phyloP scores from a whole-genome alignment of 2,888 invertebrate genomes.

The Ophioninae sp. region DNA sequence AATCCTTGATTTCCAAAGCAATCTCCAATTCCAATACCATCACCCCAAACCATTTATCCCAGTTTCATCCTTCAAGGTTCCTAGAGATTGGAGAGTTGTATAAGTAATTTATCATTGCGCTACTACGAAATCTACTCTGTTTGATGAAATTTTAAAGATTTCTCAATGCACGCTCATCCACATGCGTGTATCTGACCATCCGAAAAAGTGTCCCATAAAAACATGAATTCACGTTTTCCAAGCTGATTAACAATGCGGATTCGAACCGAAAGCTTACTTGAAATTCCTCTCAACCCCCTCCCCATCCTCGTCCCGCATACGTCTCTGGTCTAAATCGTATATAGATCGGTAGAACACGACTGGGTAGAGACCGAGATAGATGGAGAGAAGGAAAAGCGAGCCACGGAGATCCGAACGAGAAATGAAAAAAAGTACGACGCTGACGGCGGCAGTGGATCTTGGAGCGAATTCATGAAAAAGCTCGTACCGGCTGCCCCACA shows the following conservation, averaged over 20 bases:
- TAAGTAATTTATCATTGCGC: background rate
- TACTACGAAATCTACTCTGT: background rate
- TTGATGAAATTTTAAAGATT: background rate
- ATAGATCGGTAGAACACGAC: slow-evolving; percentile 58
- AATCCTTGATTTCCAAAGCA: background rate
- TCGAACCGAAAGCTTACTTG: background rate
- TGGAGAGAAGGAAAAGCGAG: slow-evolving; percentile 39
- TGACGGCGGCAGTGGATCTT: slow-evolving; percentile 42
- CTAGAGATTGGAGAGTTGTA: background rate
- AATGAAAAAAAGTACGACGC: slow-evolving; percentile 20
- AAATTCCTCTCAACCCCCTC: background rate
- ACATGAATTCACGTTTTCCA: background rate
- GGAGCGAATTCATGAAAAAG: slow-evolving; percentile 57
- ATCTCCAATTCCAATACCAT: background rate
- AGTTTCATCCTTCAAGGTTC: background rate
- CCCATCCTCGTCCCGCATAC: background rate
- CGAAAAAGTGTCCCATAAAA: background rate
- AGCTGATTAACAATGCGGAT: background rate
- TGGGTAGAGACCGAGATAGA: slow-evolving; percentile 29
- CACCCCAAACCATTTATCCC: background rate
- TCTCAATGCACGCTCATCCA: background rate
- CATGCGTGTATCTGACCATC: background rate
- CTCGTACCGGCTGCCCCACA: slow-evolving; percentile 18
- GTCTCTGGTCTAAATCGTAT: slow-evolving; percentile 57
- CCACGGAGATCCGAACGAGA: slow-evolving; percentile 28